Evolutionary conservation across 2,888 invertebrate species (phyloP).

Genomic region (Scaptomyza flava): DNA sequence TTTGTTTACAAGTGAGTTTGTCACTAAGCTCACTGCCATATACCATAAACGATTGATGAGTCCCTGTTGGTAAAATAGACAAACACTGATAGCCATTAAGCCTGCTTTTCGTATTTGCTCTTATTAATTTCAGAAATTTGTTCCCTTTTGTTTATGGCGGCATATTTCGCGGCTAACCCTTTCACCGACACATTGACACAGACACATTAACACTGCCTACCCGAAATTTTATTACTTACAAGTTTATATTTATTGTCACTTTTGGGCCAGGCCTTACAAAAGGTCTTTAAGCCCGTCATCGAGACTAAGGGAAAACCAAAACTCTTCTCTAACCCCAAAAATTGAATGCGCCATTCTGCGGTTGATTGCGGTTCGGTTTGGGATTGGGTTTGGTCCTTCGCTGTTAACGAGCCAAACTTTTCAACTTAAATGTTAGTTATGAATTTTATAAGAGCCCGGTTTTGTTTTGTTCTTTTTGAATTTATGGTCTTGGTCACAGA

Average conservation of each 20-base stretch:
- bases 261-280: slow-evolving; percentile 66
- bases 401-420: slow-evolving; percentile 74
- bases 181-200: neutral
- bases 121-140: slow-evolving; percentile 72
- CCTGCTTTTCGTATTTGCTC: slow-evolving; percentile 42
- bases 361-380: slow-evolving; percentile 18
- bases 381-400: neutral
- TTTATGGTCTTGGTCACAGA: slow-evolving; percentile 51
- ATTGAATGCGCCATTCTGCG: slow-evolving; percentile 35
- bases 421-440: slow-evolving; percentile 79
- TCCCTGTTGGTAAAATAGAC: slow-evolving; percentile 25
- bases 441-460: slow-evolving; percentile 68
- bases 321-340: neutral
- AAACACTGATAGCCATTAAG: neutral
- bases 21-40: slow-evolving; percentile 48
- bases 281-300: slow-evolving; percentile 76
- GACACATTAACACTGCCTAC: slow-evolving; percentile 19
- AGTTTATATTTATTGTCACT: slow-evolving; percentile 76
- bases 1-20: slow-evolving; percentile 51
- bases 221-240: slow-evolving; percentile 72
- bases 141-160: slow-evolving; percentile 51
- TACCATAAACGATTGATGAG: slow-evolving; percentile 59
- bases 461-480: slow-evolving; percentile 21
- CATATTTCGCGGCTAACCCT: slow-evolving; percentile 62
- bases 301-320: slow-evolving; percentile 1